A percentile compares a stretch with the other conserved stretches of the same genome.
Evolutionary conservation across 1,140 invertebrate genomes (phyloP).

Genomic region (Medauroidea extradentata): DNA sequence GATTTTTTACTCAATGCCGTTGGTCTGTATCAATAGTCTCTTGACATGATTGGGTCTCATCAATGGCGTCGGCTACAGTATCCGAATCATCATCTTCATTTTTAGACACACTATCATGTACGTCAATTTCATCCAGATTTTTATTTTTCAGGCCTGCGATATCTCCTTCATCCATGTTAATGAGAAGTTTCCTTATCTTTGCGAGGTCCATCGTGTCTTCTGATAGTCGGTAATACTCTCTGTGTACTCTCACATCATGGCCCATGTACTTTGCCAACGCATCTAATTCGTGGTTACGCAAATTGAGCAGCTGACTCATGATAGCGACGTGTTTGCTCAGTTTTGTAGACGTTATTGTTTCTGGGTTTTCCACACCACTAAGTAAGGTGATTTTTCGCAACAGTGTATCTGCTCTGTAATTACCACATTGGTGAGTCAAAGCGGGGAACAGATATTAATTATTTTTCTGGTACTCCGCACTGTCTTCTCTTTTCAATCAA

Average conservation of each 20-base stretch:
- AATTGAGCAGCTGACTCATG: conserved; percentile 5
- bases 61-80: not conserved
- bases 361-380: conserved; percentile 4
- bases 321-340: conserved; percentile 25
- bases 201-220: conserved; percentile 4
- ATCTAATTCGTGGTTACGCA: conserved; percentile 2
- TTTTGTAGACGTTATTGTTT: conserved; percentile 10
- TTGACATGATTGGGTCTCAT: too few species aligned
- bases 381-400: too few species aligned
- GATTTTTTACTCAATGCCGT: too few species aligned
- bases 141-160: not conserved
- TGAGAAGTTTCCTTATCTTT: conserved; percentile 5
- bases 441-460: too few species aligned
- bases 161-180: conserved; percentile 2
- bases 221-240: conserved; percentile 17
- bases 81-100: not conserved
- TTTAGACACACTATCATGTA: not conserved
- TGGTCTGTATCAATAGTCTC: too few species aligned
- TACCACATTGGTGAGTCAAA: too few species aligned
- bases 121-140: conserved; percentile 3
- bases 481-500: too few species aligned
- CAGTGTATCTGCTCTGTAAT: too few species aligned
- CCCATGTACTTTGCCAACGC: conserved; percentile 21
- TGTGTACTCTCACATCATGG: conserved; percentile 20
- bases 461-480: too few species aligned